Conservation (phyloP, 1,140 invertebrate species). For the Penaeus vannamei region DNA sequence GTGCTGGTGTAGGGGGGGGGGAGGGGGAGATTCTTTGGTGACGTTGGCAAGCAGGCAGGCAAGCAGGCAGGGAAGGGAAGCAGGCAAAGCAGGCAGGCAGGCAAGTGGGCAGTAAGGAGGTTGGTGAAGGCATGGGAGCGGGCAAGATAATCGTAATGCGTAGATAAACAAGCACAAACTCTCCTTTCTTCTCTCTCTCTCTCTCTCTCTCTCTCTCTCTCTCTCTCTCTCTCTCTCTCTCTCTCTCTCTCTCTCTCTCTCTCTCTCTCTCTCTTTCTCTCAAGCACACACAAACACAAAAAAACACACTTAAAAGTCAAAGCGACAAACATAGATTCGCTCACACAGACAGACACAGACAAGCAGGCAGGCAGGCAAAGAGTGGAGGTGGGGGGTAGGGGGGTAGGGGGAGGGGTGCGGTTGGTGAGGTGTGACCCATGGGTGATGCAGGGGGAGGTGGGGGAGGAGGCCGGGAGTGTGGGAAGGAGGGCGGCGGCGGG, state of each 20-base stretch:
- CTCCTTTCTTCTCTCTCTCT: constrained; percentile 12
- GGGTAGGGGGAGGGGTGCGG: too few species aligned
- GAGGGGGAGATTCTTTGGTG: background rate
- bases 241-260: background rate
- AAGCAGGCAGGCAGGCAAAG: too few species aligned
- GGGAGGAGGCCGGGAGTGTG: background rate
- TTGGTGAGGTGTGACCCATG: too few species aligned
- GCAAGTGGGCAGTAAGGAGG: too few species aligned
- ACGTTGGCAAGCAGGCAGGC: background rate
- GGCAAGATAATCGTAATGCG: too few species aligned
- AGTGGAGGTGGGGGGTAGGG: too few species aligned
- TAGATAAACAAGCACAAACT: background rate
- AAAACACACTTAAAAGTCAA: too few species aligned
- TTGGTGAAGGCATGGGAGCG: too few species aligned
- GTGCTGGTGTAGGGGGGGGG: background rate
- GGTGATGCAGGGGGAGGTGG: too few species aligned
- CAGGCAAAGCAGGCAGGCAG: background rate
- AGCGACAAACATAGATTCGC: too few species aligned
- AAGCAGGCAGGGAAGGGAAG: background rate
- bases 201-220: background rate
- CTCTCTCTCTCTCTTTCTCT: background rate
- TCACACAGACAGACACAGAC: too few species aligned
- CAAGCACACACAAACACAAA: background rate
- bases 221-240: constrained; percentile 22
- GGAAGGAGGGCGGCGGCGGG: background rate